A percentile compares a stretch with the other conserved stretches of the same genome.
Conservation (phyloP, 1,140 invertebrate genomes). For the Caenorhabditis elegans region WBcel235 BX284606.5:10517501-10518000, state of each 20-base stretch:
- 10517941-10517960: neutral
- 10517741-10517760: too few relatives aligned
- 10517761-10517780: too few relatives aligned
- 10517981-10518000: conserved; percentile 30
- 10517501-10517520: conserved; percentile 50
- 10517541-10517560: conserved; percentile 35
- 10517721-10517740: neutral
- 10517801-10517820: too few relatives aligned
- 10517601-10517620: conserved; percentile 40
- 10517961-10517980: conserved; percentile 32
- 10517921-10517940: conserved; percentile 37
- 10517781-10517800: too few relatives aligned
- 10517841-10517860: conserved; percentile 43
- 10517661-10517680: conserved; percentile 52
- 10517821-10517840: too few relatives aligned
- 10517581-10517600: conserved; percentile 42
- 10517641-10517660: conserved; percentile 50
- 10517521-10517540: conserved; percentile 37
- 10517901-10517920: conserved; percentile 47
- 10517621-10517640: conserved; percentile 42
- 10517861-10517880: conserved; percentile 44
- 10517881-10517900: conserved; percentile 39
- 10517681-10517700: conserved; percentile 53
- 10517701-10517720: conserved; percentile 36
- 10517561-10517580: conserved; percentile 32